Conservation (phyloP, 1,140 invertebrate species). For the Triops cancriformis region DNA sequence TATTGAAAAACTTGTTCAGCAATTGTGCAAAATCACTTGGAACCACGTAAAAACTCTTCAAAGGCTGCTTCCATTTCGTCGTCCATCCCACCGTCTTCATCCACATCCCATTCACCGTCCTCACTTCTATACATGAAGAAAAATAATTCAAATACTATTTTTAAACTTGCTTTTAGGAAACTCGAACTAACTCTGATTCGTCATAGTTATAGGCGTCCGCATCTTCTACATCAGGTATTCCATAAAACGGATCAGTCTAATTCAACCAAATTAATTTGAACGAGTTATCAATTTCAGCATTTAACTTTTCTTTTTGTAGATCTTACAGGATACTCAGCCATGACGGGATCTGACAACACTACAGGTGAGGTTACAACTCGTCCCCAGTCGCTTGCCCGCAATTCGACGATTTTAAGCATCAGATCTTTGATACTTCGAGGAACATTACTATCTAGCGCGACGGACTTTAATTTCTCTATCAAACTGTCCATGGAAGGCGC, state of each 20-base stretch:
- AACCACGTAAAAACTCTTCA: constrained; percentile 26
- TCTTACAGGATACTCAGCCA: neutral
- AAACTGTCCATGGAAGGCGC: constrained; percentile 21
- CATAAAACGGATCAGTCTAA: constrained; percentile 3
- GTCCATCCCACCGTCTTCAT: constrained; percentile 24
- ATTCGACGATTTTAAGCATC: constrained; percentile 27
- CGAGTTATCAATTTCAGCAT: neutral
- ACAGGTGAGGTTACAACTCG: constrained; percentile 20
- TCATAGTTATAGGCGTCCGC: neutral
- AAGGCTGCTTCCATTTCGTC: constrained; percentile 23
- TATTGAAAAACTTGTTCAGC: neutral
- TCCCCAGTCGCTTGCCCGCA: constrained; percentile 27
- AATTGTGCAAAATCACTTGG: neutral
- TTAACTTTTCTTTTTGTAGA: neutral
- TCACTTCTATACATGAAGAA: neutral
- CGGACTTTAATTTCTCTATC: constrained; percentile 11
- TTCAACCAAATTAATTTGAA: neutral
- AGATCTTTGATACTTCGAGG: constrained; percentile 15
- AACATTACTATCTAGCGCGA: neutral
- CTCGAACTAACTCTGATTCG: neutral
- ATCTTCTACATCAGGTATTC: neutral
- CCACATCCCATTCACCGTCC: neutral
- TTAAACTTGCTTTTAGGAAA: neutral
- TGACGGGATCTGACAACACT: constrained; percentile 7
- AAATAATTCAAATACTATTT: neutral